Evolutionary conservation across 2,888 invertebrate species (phyloP), one percentile per base, ranked within the genome.

Genomic region (Chirona hameri): DNA sequence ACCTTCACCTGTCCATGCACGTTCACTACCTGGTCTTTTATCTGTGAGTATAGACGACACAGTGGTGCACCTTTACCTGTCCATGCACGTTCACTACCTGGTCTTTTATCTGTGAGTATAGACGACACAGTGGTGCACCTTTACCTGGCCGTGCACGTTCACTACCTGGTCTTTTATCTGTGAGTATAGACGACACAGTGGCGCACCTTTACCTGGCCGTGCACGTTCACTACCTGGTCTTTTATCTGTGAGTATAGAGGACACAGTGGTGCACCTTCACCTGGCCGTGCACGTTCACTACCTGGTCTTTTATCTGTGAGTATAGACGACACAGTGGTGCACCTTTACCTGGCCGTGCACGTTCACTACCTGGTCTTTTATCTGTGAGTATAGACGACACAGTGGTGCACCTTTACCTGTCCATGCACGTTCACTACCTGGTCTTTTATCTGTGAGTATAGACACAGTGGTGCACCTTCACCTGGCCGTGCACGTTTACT

Each of bases 21-120:
- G n/a, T 95, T 90, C 99, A 99, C 91, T 99, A 99, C 90, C 93
- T 99, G 89, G 98, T 99, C 86, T 99, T 99, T 90, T 99, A 99
- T 91, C 93, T 99, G 95, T 96, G 91, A 94, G 95, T 93, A 90
- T 7, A 39, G 39, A 52, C 80, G n/a, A n/a, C n/a, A 12, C 55
- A 7, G 39, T 39, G 39, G 2, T 39, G 7, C 39, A 39, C 39
- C 39, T 39, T 39, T 5, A 39, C n/a, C n/a, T n/a, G n/a, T n/a
- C n/a, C n/a, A n/a, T n/a, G n/a, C n/a, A n/a, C n/a, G n/a, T 95
- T 90, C 99, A 99, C 91, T 99, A 99, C 90, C 93, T 99, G 89
- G 98, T 99, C 86, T 99, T 99, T 90, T 99, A 99, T 91, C 93
- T 99, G 95, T 96, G 91, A 94, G 95, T 93, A 90, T 7, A 39